Evolutionary conservation across 1,140 invertebrate species (phyloP).

Genomic region (Cardiocondyla obscurior): DNA sequence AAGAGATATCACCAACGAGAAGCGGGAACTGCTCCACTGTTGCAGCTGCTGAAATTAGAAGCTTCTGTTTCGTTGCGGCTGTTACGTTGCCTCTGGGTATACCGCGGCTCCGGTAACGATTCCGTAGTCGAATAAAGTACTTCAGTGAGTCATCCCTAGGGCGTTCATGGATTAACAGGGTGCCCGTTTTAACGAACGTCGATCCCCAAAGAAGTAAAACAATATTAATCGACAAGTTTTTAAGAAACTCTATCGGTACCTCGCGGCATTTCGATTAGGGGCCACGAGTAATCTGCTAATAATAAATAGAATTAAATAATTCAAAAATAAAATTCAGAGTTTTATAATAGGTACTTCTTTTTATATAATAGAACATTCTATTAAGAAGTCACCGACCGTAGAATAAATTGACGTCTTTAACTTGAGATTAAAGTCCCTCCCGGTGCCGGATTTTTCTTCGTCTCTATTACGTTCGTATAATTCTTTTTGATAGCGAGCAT

Average conservation of each 20-base stretch:
- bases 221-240: slow-evolving; percentile 27
- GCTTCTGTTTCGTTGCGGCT: slow-evolving; percentile 67
- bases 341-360: no score
- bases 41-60: slow-evolving; percentile 65
- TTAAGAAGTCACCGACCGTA: neutral
- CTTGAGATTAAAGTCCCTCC: neutral
- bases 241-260: neutral
- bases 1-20: slow-evolving; percentile 64
- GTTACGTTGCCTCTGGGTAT: slow-evolving; percentile 60
- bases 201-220: slow-evolving; percentile 23
- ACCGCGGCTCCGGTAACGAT: slow-evolving; percentile 66
- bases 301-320: neutral
- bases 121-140: slow-evolving; percentile 65
- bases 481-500: neutral
- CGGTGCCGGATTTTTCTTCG: neutral
- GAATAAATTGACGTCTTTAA: neutral
- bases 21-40: slow-evolving; percentile 48
- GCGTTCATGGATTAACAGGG: slow-evolving; percentile 68
- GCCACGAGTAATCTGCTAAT: neutral
- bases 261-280: neutral
- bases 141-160: slow-evolving; percentile 65
- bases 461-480: neutral
- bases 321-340: neutral
- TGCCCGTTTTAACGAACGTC: slow-evolving; percentile 63
- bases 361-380: no score